Evolutionary conservation across 2,797 vertebrate species (phyloP), one percentile per base, ranked within the genome.

Genomic region (Meda fulgida): DNA sequence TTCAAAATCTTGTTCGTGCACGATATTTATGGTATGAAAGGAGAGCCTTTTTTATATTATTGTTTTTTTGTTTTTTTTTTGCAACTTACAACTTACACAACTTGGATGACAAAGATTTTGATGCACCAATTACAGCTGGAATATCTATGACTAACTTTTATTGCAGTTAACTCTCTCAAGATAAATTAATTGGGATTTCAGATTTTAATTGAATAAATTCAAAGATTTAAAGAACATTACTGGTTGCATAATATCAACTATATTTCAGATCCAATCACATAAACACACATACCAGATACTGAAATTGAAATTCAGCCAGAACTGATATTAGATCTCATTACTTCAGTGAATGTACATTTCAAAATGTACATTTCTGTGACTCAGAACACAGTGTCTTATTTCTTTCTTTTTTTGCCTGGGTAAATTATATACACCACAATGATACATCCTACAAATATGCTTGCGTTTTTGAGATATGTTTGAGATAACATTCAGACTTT

Each of bases 391-490:
- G 21, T 77, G 23, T 26, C 34, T n/a, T n/a, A n/a, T n/a, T n/a
- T n/a, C n/a, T n/a, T n/a, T n/a, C n/a, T n/a, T n/a, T n/a, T n/a
- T n/a, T n/a, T n/a, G n/a, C n/a, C n/a, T n/a, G 31, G 31, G 31
- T 31, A 31, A 55, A 40, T n/a, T n/a, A 84, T 38, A 76, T 76
- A 72, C 65, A 48, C 16, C 71, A 11, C n/a, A 31, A 48, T 38
- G 29, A 84, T 67, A 55, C 19, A 66, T 55, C 48, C 18, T 60
- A 60, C 46, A 72, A 19, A 26, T 66, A 26, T 14, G 7, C 51
- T 81, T 78, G 55, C 72, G 7, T 43, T 63, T 60, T 40, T 63
- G 76, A 79, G 77, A 66, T 63, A 79, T 53, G 66, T 58, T 19
- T 36, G 55, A 19, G 18, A 21, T 55, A 69, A 84, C 65, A 63